Evolutionary conservation across 2,113 vertebrate species (phyloP), one percentile per base, ranked within the genome.

Genomic region (Vanacampus margaritifer): DNA sequence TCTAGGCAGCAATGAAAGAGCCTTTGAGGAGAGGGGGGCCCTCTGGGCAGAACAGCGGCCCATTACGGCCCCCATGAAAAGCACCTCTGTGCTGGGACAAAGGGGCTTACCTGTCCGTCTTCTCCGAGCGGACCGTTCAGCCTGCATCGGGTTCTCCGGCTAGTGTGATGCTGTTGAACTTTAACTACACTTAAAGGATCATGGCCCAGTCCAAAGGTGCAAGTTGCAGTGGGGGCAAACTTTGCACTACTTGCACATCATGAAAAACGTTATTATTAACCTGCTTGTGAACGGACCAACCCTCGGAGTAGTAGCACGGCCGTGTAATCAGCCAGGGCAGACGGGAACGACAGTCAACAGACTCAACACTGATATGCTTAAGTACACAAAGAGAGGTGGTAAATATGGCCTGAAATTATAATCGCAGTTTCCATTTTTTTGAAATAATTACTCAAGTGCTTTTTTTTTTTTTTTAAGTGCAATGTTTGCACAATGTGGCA

Each of bases 141-240:
- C 62, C 11, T 74, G 19, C 88, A 89, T 90, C 43, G 24, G 0
- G 12, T 41, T 1, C 6, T n/a, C 41, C 23, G 71, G 76, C 69
- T 16, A 67, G 77, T 41, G 57, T 32, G 8, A 53, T 6, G 24
- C 39, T 21, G 0, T 73, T 88, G 83, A 82, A 87, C 88, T 88
- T 88, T 85, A 85, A 54, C 81, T 80, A 65, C 16, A 81, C 71
- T 77, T 67, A 12, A 45, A 74, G 73, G 84, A 87, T 87, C 84
- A 84, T 12, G n/a, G 60, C 39, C 21, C 23, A 73, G 89, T 89
- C 84, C 89, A 87, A 89, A 88, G 75, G 88, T 83, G 36, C 69
- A 75, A 79, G 70, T 36, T 19, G 32, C 0, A 1, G 17, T 37
- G 41, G 12, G n/a, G 13, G n/a, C 61, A 45, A 10, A 63, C 54